Base-by-base conservation (phyloP, 2,113 vertebrate species). In the Tapirus terrestris region DNA sequence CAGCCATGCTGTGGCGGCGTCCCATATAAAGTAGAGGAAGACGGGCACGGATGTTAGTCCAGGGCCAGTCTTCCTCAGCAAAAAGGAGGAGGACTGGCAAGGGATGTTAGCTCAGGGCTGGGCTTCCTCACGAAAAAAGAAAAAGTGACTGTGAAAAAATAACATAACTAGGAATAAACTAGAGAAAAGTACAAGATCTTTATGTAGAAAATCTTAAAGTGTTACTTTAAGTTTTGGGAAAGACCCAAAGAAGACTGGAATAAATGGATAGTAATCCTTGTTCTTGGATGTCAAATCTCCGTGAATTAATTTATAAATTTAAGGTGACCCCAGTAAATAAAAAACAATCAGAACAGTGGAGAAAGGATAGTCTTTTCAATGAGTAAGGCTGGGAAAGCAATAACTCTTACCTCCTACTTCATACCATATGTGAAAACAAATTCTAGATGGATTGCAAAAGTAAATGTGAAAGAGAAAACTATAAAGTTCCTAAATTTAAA, bases 301-400 rank as follows among this genome's bases (percentile, higher is more conserved):
- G 16, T 36, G 70, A 84, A 56, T 82, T 84, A 83, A 73, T 80
- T 51, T 93, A 90, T 68, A 93, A 80, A 67, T 68, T 81, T 68
- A 53, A 95, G 79, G n/a, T 68, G 48, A 81, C 39, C 20, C 25
- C 63, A 81, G 25, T 81, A 95, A 60, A 80, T 89, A 56, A 80
- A 86, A 92, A 90, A 43, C 23, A 81, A 60, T 39, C 25, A 43
- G 23, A 45, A 51, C 33, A 53, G 39, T 36, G 27, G 17, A 93
- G 56, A 86, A 94, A 90, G 20, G 10, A 51, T 43, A 61, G 16
- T 51, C 60, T 81, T 91, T 67, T 80, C 81, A 65, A n/a, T 58
- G 36, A 51, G 56, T 18, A 79, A 77, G 20, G 1, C 36, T 65
- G 21, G 11, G 27, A 67, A 95, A 72, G 79, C 58, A 85, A 80